phyloP scores from a whole-genome alignment of 2,888 invertebrate genomes.

The Drosophila macrospina region DNA sequence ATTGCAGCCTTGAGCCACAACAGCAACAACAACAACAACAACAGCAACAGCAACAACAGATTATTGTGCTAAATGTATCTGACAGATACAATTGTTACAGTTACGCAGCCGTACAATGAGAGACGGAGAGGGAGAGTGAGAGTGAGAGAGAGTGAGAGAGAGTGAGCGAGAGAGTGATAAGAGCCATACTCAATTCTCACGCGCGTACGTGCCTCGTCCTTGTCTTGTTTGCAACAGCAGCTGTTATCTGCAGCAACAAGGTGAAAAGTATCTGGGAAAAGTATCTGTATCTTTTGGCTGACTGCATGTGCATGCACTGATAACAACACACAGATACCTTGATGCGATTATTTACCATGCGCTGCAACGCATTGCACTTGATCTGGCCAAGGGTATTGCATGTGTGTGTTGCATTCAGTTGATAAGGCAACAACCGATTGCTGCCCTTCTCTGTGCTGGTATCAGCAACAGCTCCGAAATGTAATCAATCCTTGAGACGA shows the following conservation, averaged over 20 bases:
- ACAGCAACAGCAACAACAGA: background rate
- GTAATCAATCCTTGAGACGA: background rate
- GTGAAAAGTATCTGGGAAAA: conserved; percentile 57
- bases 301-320: conserved; percentile 40
- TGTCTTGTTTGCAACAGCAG: conserved; percentile 49
- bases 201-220: conserved; percentile 49
- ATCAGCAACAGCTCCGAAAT: background rate
- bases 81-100: conserved; percentile 67
- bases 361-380: conserved; percentile 20
- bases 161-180: conserved; percentile 18
- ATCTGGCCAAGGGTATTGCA: conserved; percentile 42
- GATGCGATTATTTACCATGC: conserved; percentile 25
- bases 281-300: conserved; percentile 26
- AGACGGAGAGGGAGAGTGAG: background rate
- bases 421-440: conserved; percentile 23
- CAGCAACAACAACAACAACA: conserved; percentile 12
- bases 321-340: conserved; percentile 37
- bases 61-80: conserved; percentile 35
- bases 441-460: background rate
- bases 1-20: conserved; percentile 67
- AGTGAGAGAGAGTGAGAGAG: background rate
- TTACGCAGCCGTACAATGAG: conserved; percentile 35
- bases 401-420: conserved; percentile 7
- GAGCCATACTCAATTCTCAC: conserved; percentile 10
- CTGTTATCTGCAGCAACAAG: conserved; percentile 50